These are phyloP conservation scores for Rhinogobius similis DNA, from an alignment of 2,113 vertebrate species.

Conservation along the genomic window DNA sequence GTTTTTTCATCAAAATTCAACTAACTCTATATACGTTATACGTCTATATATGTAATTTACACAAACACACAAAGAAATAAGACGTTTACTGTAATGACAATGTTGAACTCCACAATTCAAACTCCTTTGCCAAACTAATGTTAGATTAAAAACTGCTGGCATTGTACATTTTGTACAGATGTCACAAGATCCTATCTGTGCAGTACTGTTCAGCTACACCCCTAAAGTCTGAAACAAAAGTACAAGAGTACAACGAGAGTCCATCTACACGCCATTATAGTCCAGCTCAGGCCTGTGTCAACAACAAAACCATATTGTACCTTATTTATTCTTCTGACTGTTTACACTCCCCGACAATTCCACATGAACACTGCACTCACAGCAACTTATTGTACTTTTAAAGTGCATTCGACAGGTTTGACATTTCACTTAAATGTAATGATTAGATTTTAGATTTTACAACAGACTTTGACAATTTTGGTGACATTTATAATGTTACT, in stretches of 20 bases:
- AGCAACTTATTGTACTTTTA: not conserved
- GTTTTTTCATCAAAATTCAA: too few relatives aligned
- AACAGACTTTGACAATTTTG: too few relatives aligned
- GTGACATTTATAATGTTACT: too few relatives aligned
- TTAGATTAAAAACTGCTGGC: not conserved
- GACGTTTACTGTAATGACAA: not conserved
- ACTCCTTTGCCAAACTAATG: not conserved
- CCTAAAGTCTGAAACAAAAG: not conserved
- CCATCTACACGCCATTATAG: not conserved
- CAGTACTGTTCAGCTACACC: not conserved
- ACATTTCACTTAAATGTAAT: too few relatives aligned
- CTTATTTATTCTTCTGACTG: not conserved
- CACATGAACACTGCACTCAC: not conserved
- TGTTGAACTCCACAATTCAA: not conserved
- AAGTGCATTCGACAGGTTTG: too few relatives aligned
- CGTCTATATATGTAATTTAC: too few relatives aligned
- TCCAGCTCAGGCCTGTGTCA: not conserved
- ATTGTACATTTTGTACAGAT: not conserved
- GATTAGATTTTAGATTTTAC: too few relatives aligned
- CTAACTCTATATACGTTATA: too few relatives aligned
- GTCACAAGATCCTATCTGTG: not conserved
- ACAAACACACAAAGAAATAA: too few relatives aligned
- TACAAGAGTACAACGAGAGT: not conserved
- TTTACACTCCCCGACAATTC: not conserved
- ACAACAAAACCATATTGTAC: not conserved